phyloP scores from a whole-genome alignment of 2,113 vertebrate species.

The Ovis aries region ARS-UI_Ramb_v3.0 NC_056070.1:42801001-42801500 shows the following conservation, averaged over 20 bases:
- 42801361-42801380: neutral
- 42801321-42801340: neutral
- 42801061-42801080: neutral
- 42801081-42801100: neutral
- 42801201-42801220: neutral
- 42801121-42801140: neutral
- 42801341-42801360: neutral
- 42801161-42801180: neutral
- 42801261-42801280: neutral
- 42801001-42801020: neutral
- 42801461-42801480: neutral
- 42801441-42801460: neutral
- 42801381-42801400: neutral
- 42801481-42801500: neutral
- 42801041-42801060: neutral
- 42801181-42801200: neutral
- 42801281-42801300: neutral
- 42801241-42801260: neutral
- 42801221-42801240: neutral
- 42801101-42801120: neutral
- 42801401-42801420: neutral
- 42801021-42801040: neutral
- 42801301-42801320: neutral
- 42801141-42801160: neutral
- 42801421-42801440: fast-evolving